Conservation (phyloP, 2,113 vertebrate genomes). For the Rhinolophus sinicus region DNA sequence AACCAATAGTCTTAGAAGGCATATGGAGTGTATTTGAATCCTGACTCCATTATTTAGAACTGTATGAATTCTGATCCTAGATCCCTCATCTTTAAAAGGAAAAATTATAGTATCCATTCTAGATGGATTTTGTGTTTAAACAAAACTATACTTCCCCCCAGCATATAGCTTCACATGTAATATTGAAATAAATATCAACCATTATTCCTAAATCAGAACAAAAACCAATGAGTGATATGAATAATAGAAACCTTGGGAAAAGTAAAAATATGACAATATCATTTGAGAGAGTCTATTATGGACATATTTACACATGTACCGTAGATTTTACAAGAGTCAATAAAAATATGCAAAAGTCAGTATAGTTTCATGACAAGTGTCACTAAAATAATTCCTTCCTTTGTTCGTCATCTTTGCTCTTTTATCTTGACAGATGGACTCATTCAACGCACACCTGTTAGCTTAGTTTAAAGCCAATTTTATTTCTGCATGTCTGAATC, state of each 20-base stretch:
- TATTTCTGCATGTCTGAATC: not conserved
- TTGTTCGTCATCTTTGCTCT: not conserved
- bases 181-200: not conserved
- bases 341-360: not conserved
- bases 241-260: not conserved
- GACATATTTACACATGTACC: not conserved
- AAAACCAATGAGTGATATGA: not conserved
- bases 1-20: not conserved
- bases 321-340: not conserved
- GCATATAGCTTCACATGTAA: not conserved
- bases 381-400: not conserved
- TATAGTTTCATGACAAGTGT: not conserved
- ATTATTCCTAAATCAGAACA: constrained; percentile 10
- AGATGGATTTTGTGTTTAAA: not conserved
- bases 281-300: not conserved
- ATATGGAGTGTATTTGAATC: not conserved
- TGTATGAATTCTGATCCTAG: not conserved
- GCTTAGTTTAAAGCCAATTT: not conserved
- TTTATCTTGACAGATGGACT: constrained; percentile 18
- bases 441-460: not conserved
- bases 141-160: not conserved
- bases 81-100: not conserved
- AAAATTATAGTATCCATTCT: not conserved
- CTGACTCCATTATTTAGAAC: not conserved
- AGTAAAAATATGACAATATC: not conserved